Conservation (phyloP, 2,888 invertebrate species). For the Toxonevra muliebris region DNA sequence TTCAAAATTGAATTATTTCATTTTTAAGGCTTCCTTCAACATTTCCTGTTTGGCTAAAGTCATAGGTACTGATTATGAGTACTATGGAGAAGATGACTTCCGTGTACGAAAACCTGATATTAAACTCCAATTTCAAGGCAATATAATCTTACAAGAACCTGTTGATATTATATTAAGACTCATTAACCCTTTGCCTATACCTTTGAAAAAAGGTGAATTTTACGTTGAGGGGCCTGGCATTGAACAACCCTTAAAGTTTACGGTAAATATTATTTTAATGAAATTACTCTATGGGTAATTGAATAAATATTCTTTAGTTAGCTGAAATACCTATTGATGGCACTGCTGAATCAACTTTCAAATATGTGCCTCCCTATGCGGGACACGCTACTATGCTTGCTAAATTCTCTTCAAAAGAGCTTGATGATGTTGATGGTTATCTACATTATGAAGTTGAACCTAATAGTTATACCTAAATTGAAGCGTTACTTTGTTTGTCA, state of each 20-base stretch:
- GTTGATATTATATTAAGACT: slow-evolving; percentile 74
- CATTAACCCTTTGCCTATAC: slow-evolving; percentile 83
- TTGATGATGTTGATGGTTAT: slow-evolving; percentile 91
- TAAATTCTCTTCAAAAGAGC: slow-evolving; percentile 87
- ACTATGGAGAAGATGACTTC: slow-evolving; percentile 90
- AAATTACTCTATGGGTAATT: background rate
- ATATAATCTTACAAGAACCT: slow-evolving; percentile 67
- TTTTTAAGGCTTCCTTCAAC: slow-evolving; percentile 75
- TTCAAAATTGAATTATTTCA: background rate
- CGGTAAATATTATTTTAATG: slow-evolving; percentile 64
- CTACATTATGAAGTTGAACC: slow-evolving; percentile 76
- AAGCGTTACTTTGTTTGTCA: no score
- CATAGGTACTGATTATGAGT: slow-evolving; percentile 83
- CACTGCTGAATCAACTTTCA: slow-evolving; percentile 77
- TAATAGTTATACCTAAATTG: no score
- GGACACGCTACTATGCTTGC: slow-evolving; percentile 86
- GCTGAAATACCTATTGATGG: slow-evolving; percentile 70
- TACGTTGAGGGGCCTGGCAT: slow-evolving; percentile 85
- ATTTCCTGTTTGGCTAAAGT: slow-evolving; percentile 83
- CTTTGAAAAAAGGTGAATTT: slow-evolving; percentile 80
- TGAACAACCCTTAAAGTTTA: slow-evolving; percentile 76
- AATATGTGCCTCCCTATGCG: slow-evolving; percentile 78
- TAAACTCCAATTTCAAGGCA: slow-evolving; percentile 73
- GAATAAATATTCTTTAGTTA: slow-evolving; percentile 49
- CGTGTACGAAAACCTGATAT: slow-evolving; percentile 89